Base-by-base conservation (phyloP, 2,113 vertebrate species). In the Bufo gargarizans region DNA sequence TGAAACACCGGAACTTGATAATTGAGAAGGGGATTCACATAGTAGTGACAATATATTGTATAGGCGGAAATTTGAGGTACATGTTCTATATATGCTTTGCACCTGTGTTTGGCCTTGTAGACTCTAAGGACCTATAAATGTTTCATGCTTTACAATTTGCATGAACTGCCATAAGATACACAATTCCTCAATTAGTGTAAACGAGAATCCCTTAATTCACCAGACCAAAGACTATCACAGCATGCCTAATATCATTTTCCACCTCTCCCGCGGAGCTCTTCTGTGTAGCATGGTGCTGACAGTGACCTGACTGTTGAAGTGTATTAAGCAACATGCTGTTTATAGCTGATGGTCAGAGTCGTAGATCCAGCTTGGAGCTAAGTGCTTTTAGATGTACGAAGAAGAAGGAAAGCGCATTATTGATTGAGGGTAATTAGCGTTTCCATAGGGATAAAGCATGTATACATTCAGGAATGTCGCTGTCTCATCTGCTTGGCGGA, bases 301-400 rank as follows among this genome's bases (percentile, higher is more conserved):
- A 80, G 6, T n/a, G 77, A 16, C 16, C 49, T 69, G 86, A 87
- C 77, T 43, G 85, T 63, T 87, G 76, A 87, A 67, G 63, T 65
- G 17, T 63, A 71, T 67, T 79, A 56, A 8, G 67, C 49, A 80
- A 7, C 4, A 12, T 9, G 11, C 7, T 65, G 76, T 79, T 86
- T 86, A 86, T 20, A 86, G 53, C 55, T 19, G 59, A 7, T 53
- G 11, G 78, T 50, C 47, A 55, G 22, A 55, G 12, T 79, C 67
- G 76, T 16, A 43, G 20, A 55, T 86, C 53, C 53, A 14, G 43
- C 77, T 63, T 49, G 58, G 19, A 33, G 83, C 69, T 85, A 76
- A 74, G 59, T 79, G 58, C 85, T 67, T 78, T 67, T 67, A 86
- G 19, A 79, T 4, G 69, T 50, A 49, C 49, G 13, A 86, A 22